phyloP scores from a whole-genome alignment of 2,888 invertebrate species.

The Aporophyla lueneburgensis region DNA sequence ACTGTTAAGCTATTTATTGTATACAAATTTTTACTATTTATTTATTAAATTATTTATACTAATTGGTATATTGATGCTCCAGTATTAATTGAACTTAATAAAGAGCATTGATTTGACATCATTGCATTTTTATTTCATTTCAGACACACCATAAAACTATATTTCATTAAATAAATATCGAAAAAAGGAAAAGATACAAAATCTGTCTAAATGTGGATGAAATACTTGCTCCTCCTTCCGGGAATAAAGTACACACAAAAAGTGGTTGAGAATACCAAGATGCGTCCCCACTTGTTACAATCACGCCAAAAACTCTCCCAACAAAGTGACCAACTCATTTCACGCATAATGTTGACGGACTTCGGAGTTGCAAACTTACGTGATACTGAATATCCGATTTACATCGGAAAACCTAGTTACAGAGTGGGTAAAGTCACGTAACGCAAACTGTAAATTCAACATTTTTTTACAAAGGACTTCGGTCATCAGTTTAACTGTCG shows the following conservation, averaged over 20 bases:
- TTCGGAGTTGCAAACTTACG: background rate
- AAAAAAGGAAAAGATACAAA: background rate
- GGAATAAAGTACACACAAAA: background rate
- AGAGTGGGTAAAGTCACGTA: background rate
- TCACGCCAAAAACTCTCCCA: background rate
- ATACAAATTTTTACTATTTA: conserved; percentile 85
- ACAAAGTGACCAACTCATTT: background rate
- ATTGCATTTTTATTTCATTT: conserved; percentile 65
- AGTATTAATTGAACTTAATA: conserved; percentile 86
- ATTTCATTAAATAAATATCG: background rate
- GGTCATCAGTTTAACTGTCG: background rate
- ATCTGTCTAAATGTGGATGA: background rate
- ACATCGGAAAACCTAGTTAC: background rate
- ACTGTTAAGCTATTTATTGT: conserved; percentile 86
- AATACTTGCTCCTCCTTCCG: background rate
- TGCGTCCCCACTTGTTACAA: background rate
- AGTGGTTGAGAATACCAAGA: background rate
- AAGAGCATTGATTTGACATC: conserved; percentile 81
- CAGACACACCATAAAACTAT: background rate
- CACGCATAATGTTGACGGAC: background rate
- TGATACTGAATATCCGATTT: background rate
- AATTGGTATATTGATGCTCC: conserved; percentile 84
- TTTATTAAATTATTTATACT: conserved; percentile 76
- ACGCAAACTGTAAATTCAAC: background rate
- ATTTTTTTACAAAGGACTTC: background rate